These are phyloP conservation scores for Lucilia sericata DNA, from an alignment of 1,140 invertebrate genomes.

Conservation along the genomic window DNA sequence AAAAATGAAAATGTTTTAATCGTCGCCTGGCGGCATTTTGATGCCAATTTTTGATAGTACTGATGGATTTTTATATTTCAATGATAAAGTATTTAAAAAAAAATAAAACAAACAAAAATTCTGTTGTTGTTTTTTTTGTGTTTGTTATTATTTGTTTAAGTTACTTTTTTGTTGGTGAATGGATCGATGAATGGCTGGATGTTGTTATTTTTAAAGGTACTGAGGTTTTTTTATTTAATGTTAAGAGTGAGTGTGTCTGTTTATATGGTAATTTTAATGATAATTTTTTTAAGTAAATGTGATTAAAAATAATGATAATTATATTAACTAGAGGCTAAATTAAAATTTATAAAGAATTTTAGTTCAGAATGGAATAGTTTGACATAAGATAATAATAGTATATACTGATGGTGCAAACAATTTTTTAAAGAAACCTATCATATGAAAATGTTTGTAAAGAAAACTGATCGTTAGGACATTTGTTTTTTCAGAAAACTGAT, in stretches of 20 bases:
- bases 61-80: conserved; percentile 46
- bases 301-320: conserved; percentile 5
- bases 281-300: not conserved
- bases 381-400: too few species aligned
- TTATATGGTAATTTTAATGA: conserved; percentile 12
- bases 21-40: conserved; percentile 42
- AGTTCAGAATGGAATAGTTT: too few species aligned
- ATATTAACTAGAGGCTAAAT: too few species aligned
- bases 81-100: conserved; percentile 35
- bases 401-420: too few species aligned
- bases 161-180: not conserved
- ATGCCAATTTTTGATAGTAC: conserved; percentile 45
- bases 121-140: not conserved
- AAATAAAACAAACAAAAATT: not conserved
- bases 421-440: too few species aligned
- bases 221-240: not conserved
- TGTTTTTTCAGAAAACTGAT: too few species aligned
- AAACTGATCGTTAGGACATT: too few species aligned
- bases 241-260: not conserved
- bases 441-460: too few species aligned
- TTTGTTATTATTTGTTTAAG: not conserved
- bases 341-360: too few species aligned
- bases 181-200: too few species aligned
- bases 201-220: not conserved
- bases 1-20: conserved; percentile 45